These are phyloP conservation scores for Protaetia brevitarsis DNA, from an alignment of 1,140 invertebrate species.

Conservation along the genomic window DNA sequence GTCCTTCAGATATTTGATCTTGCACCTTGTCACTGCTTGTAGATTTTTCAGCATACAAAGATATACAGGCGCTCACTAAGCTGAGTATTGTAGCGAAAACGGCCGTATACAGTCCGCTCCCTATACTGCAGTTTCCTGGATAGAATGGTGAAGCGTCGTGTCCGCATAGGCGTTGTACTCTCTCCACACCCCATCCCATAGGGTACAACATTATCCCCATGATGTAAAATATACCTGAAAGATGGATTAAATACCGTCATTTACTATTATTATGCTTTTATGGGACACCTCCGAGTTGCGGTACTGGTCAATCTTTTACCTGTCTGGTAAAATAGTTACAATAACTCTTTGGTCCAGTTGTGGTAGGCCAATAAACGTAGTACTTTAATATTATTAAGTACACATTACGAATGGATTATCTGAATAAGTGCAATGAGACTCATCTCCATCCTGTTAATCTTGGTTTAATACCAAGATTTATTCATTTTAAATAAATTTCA, in stretches of 20 bases:
- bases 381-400: too few species aligned
- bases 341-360: too few species aligned
- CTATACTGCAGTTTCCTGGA: conserved; percentile 70
- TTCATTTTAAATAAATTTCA: too few species aligned
- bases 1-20: conserved; percentile 65
- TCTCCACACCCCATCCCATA: conserved; percentile 68
- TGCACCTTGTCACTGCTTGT: conserved; percentile 68
- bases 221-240: conserved; percentile 70
- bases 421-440: too few species aligned
- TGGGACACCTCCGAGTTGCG: too few species aligned
- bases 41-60: conserved; percentile 63
- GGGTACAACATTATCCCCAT: conserved; percentile 73
- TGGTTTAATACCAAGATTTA: too few species aligned
- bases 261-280: background rate
- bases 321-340: too few species aligned
- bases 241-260: too few species aligned
- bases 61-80: conserved; percentile 61
- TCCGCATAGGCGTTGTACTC: conserved; percentile 71
- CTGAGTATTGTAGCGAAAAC: conserved; percentile 57
- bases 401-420: too few species aligned
- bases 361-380: too few species aligned
- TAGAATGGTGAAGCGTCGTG: conserved; percentile 69
- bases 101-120: conserved; percentile 63
- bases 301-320: too few species aligned
- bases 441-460: too few species aligned